phyloP scores from a whole-genome alignment of 2,113 vertebrate species.

The Atractosteus spatula region DNA sequence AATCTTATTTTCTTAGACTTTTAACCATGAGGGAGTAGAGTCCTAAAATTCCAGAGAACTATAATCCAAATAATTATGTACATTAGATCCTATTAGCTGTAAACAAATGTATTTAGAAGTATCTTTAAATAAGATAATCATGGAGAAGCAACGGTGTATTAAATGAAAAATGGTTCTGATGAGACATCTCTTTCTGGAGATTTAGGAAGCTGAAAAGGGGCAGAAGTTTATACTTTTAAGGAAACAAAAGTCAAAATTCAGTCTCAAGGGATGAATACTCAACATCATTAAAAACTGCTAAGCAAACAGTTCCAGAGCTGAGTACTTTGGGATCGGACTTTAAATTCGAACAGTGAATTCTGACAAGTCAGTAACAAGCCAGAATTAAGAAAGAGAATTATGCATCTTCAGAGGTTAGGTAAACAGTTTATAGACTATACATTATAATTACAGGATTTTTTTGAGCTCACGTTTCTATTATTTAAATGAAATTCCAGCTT shows the following conservation, averaged over 20 bases:
- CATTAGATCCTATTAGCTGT: no score
- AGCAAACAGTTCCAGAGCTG: conserved; percentile 15
- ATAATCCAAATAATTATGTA: no score
- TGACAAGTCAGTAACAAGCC: background rate
- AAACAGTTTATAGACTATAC: conserved; percentile 36
- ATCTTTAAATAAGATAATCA: no score
- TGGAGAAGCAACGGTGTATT: no score
- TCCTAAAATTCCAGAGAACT: no score
- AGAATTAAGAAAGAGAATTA: conserved; percentile 16
- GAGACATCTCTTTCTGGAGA: background rate
- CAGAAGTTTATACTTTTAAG: conserved; percentile 9
- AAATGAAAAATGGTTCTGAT: background rate
- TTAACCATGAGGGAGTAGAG: no score
- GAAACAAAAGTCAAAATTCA: conserved; percentile 1
- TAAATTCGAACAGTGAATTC: conserved; percentile 9
- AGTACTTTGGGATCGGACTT: conserved; percentile 6
- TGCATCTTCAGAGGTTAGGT: conserved; percentile 26
- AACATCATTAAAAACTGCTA: conserved; percentile 23
- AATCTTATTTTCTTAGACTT: no score
- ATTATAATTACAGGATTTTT: conserved; percentile 24
- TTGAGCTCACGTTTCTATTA: conserved; percentile 31
- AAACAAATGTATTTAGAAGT: no score
- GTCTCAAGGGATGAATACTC: conserved; percentile 16
- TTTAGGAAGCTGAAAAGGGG: conserved; percentile 5
- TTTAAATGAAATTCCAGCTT: conserved; percentile 30